Evolutionary conservation across 2,113 vertebrate genomes (phyloP).

Genomic region (Dicrurus megarhynchus): DNA sequence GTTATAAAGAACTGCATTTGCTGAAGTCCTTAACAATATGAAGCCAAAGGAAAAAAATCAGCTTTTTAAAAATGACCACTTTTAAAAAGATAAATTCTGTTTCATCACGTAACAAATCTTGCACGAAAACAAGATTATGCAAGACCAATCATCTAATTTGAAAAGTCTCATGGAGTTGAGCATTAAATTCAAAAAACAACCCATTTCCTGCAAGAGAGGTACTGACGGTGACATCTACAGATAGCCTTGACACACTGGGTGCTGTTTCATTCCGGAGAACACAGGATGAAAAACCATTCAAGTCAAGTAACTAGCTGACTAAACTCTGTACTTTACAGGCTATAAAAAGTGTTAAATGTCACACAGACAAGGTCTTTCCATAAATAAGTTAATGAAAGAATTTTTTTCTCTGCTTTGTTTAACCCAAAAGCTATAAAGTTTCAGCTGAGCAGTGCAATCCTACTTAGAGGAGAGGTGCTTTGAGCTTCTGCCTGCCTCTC

Average conservation of each 20-base stretch:
- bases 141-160: background rate
- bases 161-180: background rate
- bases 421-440: slow-evolving; percentile 4
- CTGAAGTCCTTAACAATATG: background rate
- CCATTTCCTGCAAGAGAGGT: background rate
- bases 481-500: background rate
- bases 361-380: slow-evolving; percentile 6
- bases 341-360: slow-evolving; percentile 44
- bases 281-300: background rate
- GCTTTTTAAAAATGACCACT: background rate
- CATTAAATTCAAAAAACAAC: background rate
- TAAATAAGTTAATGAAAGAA: slow-evolving; percentile 41
- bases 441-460: background rate
- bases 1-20: background rate
- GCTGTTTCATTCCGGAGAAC: background rate
- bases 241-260: background rate
- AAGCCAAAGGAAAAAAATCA: background rate
- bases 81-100: background rate
- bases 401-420: slow-evolving; percentile 29
- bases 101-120: background rate
- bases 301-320: background rate
- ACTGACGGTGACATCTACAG: background rate
- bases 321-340: slow-evolving; percentile 27
- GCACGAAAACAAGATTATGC: background rate
- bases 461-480: background rate